Evolutionary conservation across 2,113 vertebrate genomes (phyloP), one percentile per base, ranked within the genome.

Genomic region (Noturus placidus): DNA sequence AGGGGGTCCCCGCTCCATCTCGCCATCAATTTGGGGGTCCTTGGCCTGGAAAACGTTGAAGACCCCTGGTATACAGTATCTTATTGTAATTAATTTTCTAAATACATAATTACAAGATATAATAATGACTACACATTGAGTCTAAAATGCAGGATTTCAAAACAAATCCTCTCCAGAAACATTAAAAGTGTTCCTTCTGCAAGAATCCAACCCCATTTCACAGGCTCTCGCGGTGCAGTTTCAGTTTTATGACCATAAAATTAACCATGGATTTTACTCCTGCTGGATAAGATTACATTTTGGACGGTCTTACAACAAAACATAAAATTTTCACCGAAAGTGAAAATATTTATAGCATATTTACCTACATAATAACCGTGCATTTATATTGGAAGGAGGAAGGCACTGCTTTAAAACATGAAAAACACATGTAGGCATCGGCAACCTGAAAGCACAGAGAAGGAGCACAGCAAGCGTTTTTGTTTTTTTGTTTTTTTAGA

Each of bases 231-330:
- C 22, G 46, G 56, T 72, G 65, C 56, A 85, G 83, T 89, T 89
- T 59, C 69, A 89, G 86, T 89, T 83, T 42, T 82, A 85, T 63
- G 80, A 82, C 87, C 87, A 67, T 91, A 86, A 89, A 89, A 63
- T 70, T 0, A 90, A 82, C 84, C 76, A 86, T 87, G 86, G 84
- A 79, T 65, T 90, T 69, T 59, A 78, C 84, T 79, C 63, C 61
- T 83, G 63, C 80, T 88, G 42, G 67, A 87, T 76, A 38, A 72
- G 89, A 89, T 85, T 90, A 82, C 54, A 35, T 79, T 87, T 85
- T 88, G 84, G 81, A 89, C 27, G 57, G 87, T 67, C 76, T 87
- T 84, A 54, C 72, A 84, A 52, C 69, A 84, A 54, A 84, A 57
- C 72, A 46, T 57, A 88, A 67, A 84, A 78, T 9, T 35, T 77